These are phyloP conservation scores for Carcharodon carcharias DNA, from an alignment of 2,797 vertebrate genomes.

Conservation along the genomic window DNA sequence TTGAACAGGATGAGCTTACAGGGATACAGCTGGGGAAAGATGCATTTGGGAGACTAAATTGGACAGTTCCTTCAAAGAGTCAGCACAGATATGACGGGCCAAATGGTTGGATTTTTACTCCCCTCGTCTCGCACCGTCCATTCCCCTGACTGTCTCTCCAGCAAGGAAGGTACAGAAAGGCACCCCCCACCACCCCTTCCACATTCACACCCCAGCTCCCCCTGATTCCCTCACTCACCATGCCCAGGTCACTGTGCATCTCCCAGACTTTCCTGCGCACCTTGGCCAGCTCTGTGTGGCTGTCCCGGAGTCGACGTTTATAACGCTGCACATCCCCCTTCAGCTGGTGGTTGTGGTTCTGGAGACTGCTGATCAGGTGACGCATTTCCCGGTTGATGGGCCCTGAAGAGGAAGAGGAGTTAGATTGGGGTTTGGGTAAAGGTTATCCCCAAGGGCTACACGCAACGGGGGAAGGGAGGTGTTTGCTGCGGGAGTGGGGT, in stretches of 20 bases:
- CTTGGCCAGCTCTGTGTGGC: constrained; percentile 86
- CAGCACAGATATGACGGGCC: too few species aligned
- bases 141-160: too few species aligned
- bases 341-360: constrained; percentile 95
- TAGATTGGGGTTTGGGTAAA: background rate
- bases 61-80: too few species aligned
- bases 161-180: too few species aligned
- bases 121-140: too few species aligned
- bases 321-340: constrained; percentile 92
- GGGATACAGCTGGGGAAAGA: too few species aligned
- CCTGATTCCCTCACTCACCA: background rate
- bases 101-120: too few species aligned
- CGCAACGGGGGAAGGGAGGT: background rate
- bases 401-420: constrained; percentile 55
- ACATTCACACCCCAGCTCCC: background rate
- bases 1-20: too few species aligned
- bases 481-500: too few species aligned
- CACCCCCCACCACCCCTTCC: background rate
- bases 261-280: constrained; percentile 49
- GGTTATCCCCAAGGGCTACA: too few species aligned
- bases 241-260: background rate
- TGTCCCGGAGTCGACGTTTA: constrained; percentile 81
- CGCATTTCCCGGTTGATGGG: constrained; percentile 96
- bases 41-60: too few species aligned
- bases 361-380: constrained; percentile 92